Conservation (phyloP, 1,140 invertebrate genomes). For the Zaprionus vittiger region DNA sequence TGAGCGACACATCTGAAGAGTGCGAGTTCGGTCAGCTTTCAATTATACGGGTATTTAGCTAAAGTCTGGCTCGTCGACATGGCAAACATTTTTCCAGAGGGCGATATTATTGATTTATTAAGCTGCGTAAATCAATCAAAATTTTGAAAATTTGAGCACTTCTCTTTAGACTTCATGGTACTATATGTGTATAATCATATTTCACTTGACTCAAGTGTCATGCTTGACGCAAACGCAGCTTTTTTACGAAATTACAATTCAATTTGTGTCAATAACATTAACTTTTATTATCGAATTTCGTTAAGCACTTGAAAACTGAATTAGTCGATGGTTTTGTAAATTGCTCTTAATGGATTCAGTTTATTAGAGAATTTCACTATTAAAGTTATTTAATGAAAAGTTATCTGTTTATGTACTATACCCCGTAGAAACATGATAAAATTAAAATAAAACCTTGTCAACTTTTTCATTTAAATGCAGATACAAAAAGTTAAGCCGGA, state of each 20-base stretch:
- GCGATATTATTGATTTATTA: conserved; percentile 42
- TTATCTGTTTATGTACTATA: neutral
- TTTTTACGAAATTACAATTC: conserved; percentile 20
- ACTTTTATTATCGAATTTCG: conserved; percentile 29
- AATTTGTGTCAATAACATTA: conserved; percentile 22
- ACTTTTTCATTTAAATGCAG: conserved; percentile 28
- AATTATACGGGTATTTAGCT: conserved; percentile 66
- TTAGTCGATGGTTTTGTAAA: conserved; percentile 7
- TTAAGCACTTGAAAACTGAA: conserved; percentile 22
- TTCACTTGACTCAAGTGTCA: conserved; percentile 27
- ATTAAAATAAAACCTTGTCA: conserved; percentile 10
- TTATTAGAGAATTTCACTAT: neutral
- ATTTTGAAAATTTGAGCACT: conserved; percentile 23
- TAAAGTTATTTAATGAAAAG: neutral
- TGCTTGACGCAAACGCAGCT: neutral
- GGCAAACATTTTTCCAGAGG: conserved; percentile 17
- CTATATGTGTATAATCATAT: conserved; percentile 33
- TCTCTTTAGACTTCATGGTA: conserved; percentile 15
- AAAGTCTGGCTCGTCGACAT: conserved; percentile 31
- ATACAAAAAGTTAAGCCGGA: conserved; percentile 18
- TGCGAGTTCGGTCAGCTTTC: conserved; percentile 50
- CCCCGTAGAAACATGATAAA: neutral
- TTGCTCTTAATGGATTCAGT: neutral
- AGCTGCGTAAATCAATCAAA: conserved; percentile 46
- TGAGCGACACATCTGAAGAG: conserved; percentile 33